Evolutionary conservation across 2,113 vertebrate genomes (phyloP), one percentile per base, ranked within the genome.

Genomic region (Bujurquina vittata): DNA sequence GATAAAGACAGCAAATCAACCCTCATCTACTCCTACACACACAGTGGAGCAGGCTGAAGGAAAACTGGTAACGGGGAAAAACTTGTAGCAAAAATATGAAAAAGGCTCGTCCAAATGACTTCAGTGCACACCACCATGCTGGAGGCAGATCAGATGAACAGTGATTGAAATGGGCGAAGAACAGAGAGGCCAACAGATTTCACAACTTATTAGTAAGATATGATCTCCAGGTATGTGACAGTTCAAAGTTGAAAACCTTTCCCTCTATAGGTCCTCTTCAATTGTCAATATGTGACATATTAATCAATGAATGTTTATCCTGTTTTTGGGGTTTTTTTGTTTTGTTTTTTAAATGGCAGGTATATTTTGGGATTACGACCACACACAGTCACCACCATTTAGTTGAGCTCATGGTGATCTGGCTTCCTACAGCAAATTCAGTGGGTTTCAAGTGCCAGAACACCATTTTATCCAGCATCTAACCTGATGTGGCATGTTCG

Each of bases 401-500:
- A 6, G 49, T 23, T 0, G n/a, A 3, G 69, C 31, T 33, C 6
- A 18, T 77, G 78, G 33, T 22, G 2, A 31, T 40, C 46, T 8
- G 15, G 33, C 2, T 0, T 5, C 29, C 18, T 29, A 26, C 43
- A 69, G 10, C 15, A 69, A 10, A 46, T 46, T 57, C 10, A 18
- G 5, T 0, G 26, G 26, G n/a, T 62, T 52, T 63, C 49, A 33
- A 20, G 5, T 43, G 56, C 59, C 54, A 79, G 31, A 55, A 31
- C 65, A 72, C 3, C 9, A 54, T 54, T n/a, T 31, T 8, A 31
- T 22, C 75, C 67, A 62, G 22, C 52, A 33, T 35, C 20, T n/a
- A 46, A 22, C 72, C 63, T 83, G 69, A 84, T 11, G 43, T 22
- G 73, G 72, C 75, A 49, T 31, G 52, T 63, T 55, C 75, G 61